Percentiles rank a stretch among this genome's conserved stretches.
Evolutionary conservation across 1,140 invertebrate species (phyloP).

Genomic region (Nephila pilipes): DNA sequence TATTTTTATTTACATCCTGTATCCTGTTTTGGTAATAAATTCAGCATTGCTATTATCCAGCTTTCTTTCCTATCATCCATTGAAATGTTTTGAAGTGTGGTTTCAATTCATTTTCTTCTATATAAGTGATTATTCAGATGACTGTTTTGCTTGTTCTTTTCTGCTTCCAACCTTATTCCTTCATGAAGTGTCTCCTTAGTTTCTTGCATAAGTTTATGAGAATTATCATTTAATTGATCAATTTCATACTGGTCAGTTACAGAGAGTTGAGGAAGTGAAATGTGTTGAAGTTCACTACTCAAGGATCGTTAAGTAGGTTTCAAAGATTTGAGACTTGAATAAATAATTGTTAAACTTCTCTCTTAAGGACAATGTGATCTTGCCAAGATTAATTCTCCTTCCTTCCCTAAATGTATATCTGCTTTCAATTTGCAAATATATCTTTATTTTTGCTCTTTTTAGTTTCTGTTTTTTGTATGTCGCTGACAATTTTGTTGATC

Average conservation of each 20-base stretch:
- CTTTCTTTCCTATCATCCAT: conserved; percentile 95
- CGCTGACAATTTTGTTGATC: too few species aligned
- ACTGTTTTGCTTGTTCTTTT: conserved; percentile 99
- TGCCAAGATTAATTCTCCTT: conserved; percentile 94
- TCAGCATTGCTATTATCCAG: conserved; percentile 91
- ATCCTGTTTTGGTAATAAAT: conserved; percentile 86
- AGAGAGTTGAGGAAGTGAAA: conserved; percentile 83
- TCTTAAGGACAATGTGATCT: conserved; percentile 94
- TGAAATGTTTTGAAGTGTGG: conserved; percentile 94
- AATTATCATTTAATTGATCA: conserved; percentile 96
- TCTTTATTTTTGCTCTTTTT: too few species aligned
- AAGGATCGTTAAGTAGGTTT: conserved; percentile 95
- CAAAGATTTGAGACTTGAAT: conserved; percentile 96
- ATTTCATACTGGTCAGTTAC: conserved; percentile 88
- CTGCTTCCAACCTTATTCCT: conserved; percentile 96
- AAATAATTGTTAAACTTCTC: conserved; percentile 92
- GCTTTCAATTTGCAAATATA: conserved; percentile 97
- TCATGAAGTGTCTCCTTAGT: conserved; percentile 97
- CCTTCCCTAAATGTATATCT: conserved; percentile 96
- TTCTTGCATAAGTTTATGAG: conserved; percentile 94
- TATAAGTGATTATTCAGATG: conserved; percentile 97
- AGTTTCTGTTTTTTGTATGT: too few species aligned
- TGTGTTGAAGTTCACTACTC: conserved; percentile 93
- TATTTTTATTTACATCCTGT: conserved; percentile 90
- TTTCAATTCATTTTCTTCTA: conserved; percentile 89